These are phyloP conservation scores for Heterodera schachtii DNA, from an alignment of 1,140 invertebrate species.

Conservation along the genomic window DNA sequence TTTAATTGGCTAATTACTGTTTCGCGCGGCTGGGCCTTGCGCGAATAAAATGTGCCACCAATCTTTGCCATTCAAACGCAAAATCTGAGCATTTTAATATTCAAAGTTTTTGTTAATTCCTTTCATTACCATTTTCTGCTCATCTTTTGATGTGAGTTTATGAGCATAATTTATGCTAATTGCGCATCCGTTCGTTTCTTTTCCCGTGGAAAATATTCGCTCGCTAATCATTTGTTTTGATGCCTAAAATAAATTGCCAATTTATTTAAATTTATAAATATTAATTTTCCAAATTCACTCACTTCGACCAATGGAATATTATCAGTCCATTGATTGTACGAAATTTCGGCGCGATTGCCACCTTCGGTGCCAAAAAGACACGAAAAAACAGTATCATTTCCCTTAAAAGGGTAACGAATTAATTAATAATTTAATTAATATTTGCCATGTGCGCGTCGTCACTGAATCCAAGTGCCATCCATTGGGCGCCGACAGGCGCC, in stretches of 20 bases:
- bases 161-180: slow-evolving; percentile 22
- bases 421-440: neutral
- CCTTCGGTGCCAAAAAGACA: slow-evolving; percentile 18
- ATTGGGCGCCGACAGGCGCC: slow-evolving; percentile 16
- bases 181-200: slow-evolving; percentile 16
- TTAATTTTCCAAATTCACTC: neutral
- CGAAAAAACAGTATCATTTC: slow-evolving; percentile 20
- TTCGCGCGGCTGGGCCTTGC: slow-evolving; percentile 14
- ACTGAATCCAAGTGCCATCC: slow-evolving; percentile 27
- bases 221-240: slow-evolving; percentile 15
- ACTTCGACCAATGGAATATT: slow-evolving; percentile 24
- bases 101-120: neutral
- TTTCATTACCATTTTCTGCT: slow-evolving; percentile 26
- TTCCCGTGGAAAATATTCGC: neutral
- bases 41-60: slow-evolving; percentile 31
- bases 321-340: slow-evolving; percentile 27
- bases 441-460: slow-evolving; percentile 24
- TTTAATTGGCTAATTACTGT: neutral
- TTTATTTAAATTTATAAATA: neutral
- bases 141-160: slow-evolving; percentile 9
- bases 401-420: neutral
- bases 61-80: slow-evolving; percentile 18
- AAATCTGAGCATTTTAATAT: neutral
- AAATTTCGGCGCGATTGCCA: slow-evolving; percentile 16
- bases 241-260: neutral